Conservation (phyloP, 2,888 invertebrate species). For the Caenorhabditis angaria region DNA sequence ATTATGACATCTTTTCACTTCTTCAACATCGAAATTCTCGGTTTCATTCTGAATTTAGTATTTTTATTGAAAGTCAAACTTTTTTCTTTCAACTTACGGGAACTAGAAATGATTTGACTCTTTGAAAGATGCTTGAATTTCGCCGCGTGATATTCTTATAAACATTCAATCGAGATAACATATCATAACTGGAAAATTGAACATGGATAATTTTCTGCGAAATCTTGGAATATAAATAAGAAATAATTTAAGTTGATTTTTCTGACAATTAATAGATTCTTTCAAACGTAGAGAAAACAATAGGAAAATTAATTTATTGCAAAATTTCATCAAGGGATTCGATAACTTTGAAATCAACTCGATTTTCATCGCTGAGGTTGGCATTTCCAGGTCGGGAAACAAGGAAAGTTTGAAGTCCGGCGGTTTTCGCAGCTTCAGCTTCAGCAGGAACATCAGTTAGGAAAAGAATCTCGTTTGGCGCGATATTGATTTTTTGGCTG, state of each 20-base stretch:
- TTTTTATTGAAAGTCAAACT: neutral
- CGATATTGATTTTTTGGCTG: slow-evolving; percentile 78
- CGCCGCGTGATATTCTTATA: slow-evolving; percentile 2
- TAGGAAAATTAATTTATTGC: slow-evolving; percentile 9
- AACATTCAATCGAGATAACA: neutral
- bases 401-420: slow-evolving; percentile 80
- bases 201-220: neutral
- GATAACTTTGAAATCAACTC: slow-evolving; percentile 25
- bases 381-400: slow-evolving; percentile 85
- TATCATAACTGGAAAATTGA: neutral
- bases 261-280: neutral
- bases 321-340: slow-evolving; percentile 42
- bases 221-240: neutral
- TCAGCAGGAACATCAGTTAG: slow-evolving; percentile 88
- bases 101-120: slow-evolving; percentile 37
- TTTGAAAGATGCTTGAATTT: slow-evolving; percentile 20
- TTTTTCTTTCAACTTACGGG: slow-evolving; percentile 23
- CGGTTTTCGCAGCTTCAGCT: slow-evolving; percentile 83
- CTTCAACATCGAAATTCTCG: slow-evolving; percentile 47
- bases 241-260: neutral
- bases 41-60: slow-evolving; percentile 44
- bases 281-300: neutral
- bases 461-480: slow-evolving; percentile 82
- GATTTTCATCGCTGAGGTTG: slow-evolving; percentile 78
- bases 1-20: slow-evolving; percentile 40